Conservation (phyloP, 2,888 invertebrate species). For the Campaea margaritaria region DNA sequence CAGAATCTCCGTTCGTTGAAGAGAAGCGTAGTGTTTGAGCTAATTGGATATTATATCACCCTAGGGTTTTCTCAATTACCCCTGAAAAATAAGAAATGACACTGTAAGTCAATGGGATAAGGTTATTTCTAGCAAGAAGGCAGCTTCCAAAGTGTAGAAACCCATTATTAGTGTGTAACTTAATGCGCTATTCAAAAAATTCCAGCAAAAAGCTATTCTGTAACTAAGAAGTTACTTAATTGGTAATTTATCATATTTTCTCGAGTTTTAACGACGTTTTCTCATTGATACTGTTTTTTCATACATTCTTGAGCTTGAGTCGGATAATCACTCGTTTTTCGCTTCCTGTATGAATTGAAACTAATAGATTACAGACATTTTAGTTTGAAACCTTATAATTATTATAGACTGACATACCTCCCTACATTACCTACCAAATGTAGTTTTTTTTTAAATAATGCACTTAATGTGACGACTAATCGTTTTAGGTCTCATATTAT, state of each 20-base stretch:
- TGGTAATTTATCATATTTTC: conserved; percentile 71
- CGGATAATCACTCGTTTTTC: conserved; percentile 47
- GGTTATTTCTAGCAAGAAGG: conserved; percentile 35
- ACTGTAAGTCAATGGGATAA: conserved; percentile 30
- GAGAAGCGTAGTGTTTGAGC: conserved; percentile 62
- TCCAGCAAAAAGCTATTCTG: conserved; percentile 55
- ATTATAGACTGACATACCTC: no score
- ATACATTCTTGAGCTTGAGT: conserved; percentile 50
- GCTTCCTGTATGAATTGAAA: conserved; percentile 43
- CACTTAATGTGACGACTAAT: no score
- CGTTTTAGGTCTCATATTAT: no score
- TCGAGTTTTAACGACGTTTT: conserved; percentile 66
- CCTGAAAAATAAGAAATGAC: not conserved
- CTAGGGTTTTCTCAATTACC: conserved; percentile 9
- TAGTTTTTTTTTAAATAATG: no score
- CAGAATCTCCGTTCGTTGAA: conserved; percentile 63
- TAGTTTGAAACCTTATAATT: not conserved
- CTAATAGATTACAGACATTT: conserved; percentile 45
- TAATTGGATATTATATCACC: conserved; percentile 66
- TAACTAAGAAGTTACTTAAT: conserved; percentile 55
- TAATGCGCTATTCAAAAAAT: conserved; percentile 61
- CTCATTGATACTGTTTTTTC: conserved; percentile 62
- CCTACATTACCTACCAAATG: no score
- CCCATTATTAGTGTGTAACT: conserved; percentile 33
- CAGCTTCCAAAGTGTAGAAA: conserved; percentile 19